A percentile compares a stretch with the other conserved stretches of the same genome.
phyloP scores from a whole-genome alignment of 2,113 vertebrate species.

The Ammodramus savannarum region DNA sequence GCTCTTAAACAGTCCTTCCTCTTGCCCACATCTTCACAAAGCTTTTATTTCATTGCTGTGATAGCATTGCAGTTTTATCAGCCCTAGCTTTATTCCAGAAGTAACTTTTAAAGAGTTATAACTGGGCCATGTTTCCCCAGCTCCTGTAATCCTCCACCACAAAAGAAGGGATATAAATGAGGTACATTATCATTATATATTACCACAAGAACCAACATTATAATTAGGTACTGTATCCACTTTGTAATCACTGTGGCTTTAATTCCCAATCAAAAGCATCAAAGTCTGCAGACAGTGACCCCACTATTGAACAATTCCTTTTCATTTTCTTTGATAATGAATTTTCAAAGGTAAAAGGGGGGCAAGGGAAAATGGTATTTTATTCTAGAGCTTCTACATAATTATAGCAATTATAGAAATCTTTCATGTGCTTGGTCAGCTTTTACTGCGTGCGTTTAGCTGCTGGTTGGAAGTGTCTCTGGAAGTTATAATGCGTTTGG shows the following conservation, averaged over 20 bases:
- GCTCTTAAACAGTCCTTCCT: background rate
- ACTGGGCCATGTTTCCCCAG: background rate
- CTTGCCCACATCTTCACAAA: background rate
- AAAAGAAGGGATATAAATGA: constrained; percentile 37
- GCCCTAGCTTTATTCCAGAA: background rate
- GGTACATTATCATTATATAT: constrained; percentile 31
- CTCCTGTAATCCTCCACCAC: background rate
- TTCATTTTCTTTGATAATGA: constrained; percentile 46
- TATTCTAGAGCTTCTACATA: constrained; percentile 46
- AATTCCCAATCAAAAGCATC: constrained; percentile 52
- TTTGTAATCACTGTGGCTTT: constrained; percentile 37
- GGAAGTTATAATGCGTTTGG: background rate
- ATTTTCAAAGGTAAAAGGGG: constrained; percentile 33
- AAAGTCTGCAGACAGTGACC: constrained; percentile 18
- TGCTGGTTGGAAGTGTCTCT: constrained; percentile 5
- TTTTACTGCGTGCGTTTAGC: constrained; percentile 6
- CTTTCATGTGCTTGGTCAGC: constrained; percentile 55
- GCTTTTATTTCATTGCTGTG: constrained; percentile 20
- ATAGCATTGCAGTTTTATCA: constrained; percentile 22
- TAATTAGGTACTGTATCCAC: constrained; percentile 41
- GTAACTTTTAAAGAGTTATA: constrained; percentile 39
- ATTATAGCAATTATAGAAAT: constrained; percentile 61
- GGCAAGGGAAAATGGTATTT: background rate
- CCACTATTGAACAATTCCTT: background rate
- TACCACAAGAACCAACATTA: background rate